phyloP scores from a whole-genome alignment of 1,140 invertebrate species.

The Eubasilissa regina region DNA sequence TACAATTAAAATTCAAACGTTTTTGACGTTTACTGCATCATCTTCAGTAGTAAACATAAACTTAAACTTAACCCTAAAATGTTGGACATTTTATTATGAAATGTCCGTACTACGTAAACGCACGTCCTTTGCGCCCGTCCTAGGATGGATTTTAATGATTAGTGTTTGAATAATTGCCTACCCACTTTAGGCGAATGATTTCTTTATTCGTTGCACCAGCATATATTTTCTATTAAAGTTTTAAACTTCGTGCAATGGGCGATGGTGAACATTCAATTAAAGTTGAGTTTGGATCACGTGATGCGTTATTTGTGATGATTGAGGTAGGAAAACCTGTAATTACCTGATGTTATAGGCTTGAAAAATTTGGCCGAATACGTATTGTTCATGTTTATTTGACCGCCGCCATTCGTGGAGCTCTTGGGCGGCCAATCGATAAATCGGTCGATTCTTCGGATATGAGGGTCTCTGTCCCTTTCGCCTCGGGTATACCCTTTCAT shows the following conservation, averaged over 20 bases:
- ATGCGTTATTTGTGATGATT: conserved; percentile 32
- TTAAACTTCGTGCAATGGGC: conserved; percentile 11
- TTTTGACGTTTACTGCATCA: too few relatives aligned
- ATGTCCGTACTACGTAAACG: too few relatives aligned
- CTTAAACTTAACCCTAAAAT: too few relatives aligned
- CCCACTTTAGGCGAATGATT: too few relatives aligned
- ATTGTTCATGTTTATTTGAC: conserved; percentile 57
- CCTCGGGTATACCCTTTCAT: conserved; percentile 47
- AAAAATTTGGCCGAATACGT: conserved; percentile 55
- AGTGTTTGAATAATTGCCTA: too few relatives aligned
- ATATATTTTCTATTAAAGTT: conserved; percentile 25
- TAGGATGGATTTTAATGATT: too few relatives aligned
- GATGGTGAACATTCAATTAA: not conserved
- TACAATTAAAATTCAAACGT: too few relatives aligned
- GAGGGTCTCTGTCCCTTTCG: conserved; percentile 49
- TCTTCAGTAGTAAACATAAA: too few relatives aligned
- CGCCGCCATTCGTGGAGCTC: not conserved
- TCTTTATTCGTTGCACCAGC: too few relatives aligned
- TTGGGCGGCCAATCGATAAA: conserved; percentile 58
- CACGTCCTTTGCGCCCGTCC: too few relatives aligned
- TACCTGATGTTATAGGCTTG: conserved; percentile 54
- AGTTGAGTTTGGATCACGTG: conserved; percentile 10
- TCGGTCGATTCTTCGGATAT: conserved; percentile 57
- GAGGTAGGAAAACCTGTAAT: conserved; percentile 14
- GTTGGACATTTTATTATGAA: too few relatives aligned